Conservation (phyloP, 2,113 vertebrate genomes). For the Gymnorhina tibicen region DNA sequence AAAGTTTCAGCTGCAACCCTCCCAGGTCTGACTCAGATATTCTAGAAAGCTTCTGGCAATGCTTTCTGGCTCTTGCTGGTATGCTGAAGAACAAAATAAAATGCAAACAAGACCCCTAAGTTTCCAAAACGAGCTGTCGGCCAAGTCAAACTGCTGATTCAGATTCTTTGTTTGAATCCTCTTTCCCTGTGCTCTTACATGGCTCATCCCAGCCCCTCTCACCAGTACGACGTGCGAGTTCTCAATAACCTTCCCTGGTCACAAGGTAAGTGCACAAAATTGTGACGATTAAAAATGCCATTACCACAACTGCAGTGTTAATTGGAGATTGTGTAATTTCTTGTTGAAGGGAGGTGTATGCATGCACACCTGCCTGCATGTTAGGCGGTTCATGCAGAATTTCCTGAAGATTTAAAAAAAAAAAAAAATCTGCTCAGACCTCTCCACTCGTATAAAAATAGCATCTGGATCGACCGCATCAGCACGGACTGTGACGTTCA, state of each 20-base stretch:
- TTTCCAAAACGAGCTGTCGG: not conserved
- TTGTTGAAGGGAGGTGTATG: not conserved
- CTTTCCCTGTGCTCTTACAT: fast-evolving
- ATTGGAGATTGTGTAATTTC: not conserved
- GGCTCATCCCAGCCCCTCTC: not conserved
- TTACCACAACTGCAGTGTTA: not conserved
- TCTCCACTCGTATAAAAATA: not conserved
- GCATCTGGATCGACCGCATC: not conserved
- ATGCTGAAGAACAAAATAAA: not conserved
- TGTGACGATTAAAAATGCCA: fast-evolving
- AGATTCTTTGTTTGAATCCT: not conserved
- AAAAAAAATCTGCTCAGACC: not conserved
- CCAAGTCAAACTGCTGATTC: not conserved
- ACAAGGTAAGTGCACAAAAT: fast-evolving
- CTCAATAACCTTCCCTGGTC: not conserved
- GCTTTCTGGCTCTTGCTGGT: not conserved
- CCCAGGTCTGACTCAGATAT: not conserved
- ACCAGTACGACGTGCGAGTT: fast-evolving
- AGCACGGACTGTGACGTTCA: not conserved
- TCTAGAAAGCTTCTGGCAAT: not conserved
- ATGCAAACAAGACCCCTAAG: not conserved
- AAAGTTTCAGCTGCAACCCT: not conserved
- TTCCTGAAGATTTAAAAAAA: not conserved
- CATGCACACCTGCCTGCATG: fast-evolving
- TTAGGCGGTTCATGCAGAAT: not conserved